A percentile compares a stretch with the other conserved stretches of the same genome.
These are phyloP conservation scores for Petrocephalus sullivani DNA, from an alignment of 2,797 vertebrate species.

Conservation along the genomic window DNA sequence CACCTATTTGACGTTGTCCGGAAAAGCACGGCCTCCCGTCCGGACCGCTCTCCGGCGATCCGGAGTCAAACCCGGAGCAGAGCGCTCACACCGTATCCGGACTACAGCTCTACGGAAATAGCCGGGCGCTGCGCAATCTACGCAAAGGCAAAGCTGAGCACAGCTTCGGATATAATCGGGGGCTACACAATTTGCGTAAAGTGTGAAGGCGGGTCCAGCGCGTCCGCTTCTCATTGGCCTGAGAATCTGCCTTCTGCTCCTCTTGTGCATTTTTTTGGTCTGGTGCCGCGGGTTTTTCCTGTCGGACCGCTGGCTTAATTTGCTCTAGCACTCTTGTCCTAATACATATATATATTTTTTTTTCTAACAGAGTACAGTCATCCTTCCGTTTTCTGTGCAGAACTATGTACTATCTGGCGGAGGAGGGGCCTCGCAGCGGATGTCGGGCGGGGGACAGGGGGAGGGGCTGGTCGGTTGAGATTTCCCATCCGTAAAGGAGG, in stretches of 20 bases:
- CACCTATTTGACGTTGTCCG: background rate
- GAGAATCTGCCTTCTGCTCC: background rate
- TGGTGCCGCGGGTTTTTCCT: background rate
- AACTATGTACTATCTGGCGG: background rate
- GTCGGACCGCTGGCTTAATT: background rate
- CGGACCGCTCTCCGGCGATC: background rate
- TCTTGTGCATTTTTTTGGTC: background rate
- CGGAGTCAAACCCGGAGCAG: background rate
- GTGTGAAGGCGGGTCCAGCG: background rate
- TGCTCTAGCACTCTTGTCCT: background rate
- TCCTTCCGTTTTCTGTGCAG: conserved; percentile 51
- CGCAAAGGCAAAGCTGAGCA: background rate
- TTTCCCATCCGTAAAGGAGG: background rate
- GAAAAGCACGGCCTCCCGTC: background rate
- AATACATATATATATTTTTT: background rate
- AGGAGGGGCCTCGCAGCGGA: background rate
- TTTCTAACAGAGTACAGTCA: background rate
- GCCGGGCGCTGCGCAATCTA: background rate
- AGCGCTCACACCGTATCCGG: background rate
- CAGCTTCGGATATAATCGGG: background rate
- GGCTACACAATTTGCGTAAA: background rate
- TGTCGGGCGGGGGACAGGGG: background rate
- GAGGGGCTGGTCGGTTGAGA: background rate
- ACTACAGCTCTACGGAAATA: background rate
- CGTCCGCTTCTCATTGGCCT: background rate